Evolutionary conservation across 2,797 vertebrate species (phyloP).

Genomic region (Smutsia temminckii): DNA sequence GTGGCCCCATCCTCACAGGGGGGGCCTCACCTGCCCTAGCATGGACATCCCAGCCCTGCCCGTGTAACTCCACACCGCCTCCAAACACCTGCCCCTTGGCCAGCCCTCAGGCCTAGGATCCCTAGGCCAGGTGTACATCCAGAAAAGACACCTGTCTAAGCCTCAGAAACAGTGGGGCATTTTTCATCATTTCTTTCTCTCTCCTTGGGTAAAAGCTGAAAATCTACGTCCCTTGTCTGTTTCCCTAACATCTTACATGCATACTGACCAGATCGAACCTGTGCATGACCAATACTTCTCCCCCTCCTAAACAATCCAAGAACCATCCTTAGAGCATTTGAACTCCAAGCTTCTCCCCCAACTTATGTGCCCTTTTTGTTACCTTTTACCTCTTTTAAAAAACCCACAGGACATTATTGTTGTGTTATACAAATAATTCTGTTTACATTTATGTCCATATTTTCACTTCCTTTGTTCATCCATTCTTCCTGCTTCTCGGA

Average conservation of each 20-base stretch:
- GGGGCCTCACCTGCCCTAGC: background rate
- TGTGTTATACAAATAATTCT: background rate
- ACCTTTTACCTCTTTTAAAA: background rate
- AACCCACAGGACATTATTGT: background rate
- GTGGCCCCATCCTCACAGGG: background rate
- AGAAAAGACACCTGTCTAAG: background rate
- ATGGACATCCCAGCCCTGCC: background rate
- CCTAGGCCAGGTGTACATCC: background rate
- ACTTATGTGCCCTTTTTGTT: background rate
- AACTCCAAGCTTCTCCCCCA: background rate
- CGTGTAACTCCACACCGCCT: background rate
- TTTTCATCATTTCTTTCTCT: background rate
- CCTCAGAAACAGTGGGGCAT: background rate
- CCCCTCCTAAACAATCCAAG: background rate
- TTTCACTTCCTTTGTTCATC: background rate
- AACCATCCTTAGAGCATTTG: background rate
- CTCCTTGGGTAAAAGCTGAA: background rate
- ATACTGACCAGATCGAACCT: background rate
- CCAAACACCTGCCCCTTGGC: too few relatives aligned
- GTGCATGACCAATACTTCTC: background rate
- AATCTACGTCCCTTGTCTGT: background rate
- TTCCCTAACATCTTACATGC: background rate
- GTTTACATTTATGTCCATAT: background rate
- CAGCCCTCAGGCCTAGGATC: background rate
- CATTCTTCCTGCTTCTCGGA: background rate